These are phyloP conservation scores for Microplitis mediator DNA, from an alignment of 1,140 invertebrate species.

Conservation along the genomic window DNA sequence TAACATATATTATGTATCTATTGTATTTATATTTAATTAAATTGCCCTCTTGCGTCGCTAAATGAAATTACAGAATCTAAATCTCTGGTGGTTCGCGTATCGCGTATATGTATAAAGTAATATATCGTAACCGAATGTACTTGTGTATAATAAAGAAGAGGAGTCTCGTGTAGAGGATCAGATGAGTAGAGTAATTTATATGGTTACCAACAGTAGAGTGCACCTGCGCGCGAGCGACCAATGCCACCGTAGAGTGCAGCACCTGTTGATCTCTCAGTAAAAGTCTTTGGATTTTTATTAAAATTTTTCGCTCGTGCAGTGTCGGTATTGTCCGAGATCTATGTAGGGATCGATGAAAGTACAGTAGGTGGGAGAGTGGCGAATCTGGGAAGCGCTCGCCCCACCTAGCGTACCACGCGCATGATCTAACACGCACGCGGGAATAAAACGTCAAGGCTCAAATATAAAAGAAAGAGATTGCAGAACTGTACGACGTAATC, in stretches of 20 bases:
- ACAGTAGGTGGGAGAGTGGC: not conserved
- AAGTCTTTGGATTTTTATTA: not conserved
- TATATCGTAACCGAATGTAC: conserved; percentile 17
- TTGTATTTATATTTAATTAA: not conserved
- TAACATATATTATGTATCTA: not conserved
- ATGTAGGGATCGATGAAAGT: not conserved
- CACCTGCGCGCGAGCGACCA: not conserved
- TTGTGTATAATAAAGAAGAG: not conserved
- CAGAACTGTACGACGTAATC: conserved; percentile 39
- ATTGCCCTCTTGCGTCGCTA: conserved; percentile 15
- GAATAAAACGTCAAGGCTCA: conserved; percentile 48
- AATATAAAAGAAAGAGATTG: conserved; percentile 40
- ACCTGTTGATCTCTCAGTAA: conserved; percentile 28
- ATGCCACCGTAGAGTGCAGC: conserved; percentile 29
- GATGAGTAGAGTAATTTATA: not conserved
- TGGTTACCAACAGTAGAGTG: conserved; percentile 26
- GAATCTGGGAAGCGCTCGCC: not conserved
- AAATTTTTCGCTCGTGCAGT: not conserved
- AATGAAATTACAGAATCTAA: conserved; percentile 22
- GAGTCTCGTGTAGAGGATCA: not conserved
- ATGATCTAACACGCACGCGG: conserved; percentile 24
- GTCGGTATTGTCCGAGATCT: not conserved
- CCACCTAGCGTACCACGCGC: conserved; percentile 5
- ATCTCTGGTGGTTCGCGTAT: not conserved
- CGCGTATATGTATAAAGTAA: conserved; percentile 21